Evolutionary conservation across 2,797 vertebrate species (phyloP).

Genomic region (Anguilla anguilla): DNA sequence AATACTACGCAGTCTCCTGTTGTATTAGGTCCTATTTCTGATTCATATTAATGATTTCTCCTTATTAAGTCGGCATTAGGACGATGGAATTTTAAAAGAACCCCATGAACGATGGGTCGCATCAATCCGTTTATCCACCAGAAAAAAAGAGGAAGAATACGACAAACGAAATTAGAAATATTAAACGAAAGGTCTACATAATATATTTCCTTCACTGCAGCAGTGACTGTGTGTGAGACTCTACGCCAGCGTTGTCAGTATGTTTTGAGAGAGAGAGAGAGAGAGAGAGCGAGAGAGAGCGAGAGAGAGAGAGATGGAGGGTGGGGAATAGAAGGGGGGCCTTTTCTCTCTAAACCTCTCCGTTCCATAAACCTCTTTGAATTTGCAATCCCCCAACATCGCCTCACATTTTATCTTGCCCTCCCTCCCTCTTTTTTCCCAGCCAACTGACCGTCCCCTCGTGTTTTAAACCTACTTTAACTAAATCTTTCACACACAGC

Average conservation of each 20-base stretch:
- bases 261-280: constrained; percentile 30
- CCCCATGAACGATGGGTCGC: neutral
- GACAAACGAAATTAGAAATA: constrained; percentile 1
- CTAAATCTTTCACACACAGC: constrained; percentile 9
- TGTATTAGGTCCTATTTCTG: constrained; percentile 17
- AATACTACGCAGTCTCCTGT: neutral
- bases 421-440: constrained; percentile 21
- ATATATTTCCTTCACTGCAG: constrained; percentile 33
- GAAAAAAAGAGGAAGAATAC: neutral
- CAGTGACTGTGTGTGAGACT: constrained; percentile 13
- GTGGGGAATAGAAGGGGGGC: neutral
- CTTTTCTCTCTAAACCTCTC: constrained; percentile 26
- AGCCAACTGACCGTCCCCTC: constrained; percentile 4
- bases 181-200: constrained; percentile 9
- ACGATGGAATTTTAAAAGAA: constrained; percentile 20
- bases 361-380: constrained; percentile 33
- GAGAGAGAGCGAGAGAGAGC: constrained; percentile 32
- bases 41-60: neutral
- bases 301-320: constrained; percentile 14
- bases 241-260: constrained; percentile 18
- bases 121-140: constrained; percentile 20
- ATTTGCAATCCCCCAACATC: constrained; percentile 28
- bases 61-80: neutral
- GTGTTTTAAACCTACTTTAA: neutral
- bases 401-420: constrained; percentile 20